Percentiles rank a stretch among this genome's conserved stretches.
Evolutionary conservation across 2,113 vertebrate genomes (phyloP).

Genomic region (Stigmatopora argus): DNA sequence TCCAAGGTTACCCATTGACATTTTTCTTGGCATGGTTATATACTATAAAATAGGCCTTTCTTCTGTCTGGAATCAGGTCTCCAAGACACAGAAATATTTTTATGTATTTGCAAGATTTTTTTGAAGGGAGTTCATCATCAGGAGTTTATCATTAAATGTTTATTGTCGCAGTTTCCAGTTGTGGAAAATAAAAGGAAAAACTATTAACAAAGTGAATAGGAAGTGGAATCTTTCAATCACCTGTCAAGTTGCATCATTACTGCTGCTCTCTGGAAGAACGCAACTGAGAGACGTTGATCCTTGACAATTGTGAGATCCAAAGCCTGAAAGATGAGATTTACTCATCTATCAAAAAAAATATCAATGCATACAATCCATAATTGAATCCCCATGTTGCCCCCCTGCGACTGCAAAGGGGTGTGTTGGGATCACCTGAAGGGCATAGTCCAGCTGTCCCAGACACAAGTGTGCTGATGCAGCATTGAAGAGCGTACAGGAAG

Average conservation of each 20-base stretch:
- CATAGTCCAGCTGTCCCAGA: constrained; percentile 68
- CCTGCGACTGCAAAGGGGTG: too few relatives aligned
- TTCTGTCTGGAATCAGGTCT: too few relatives aligned
- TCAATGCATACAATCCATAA: not conserved
- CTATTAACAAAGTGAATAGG: not conserved
- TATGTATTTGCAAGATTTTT: too few relatives aligned
- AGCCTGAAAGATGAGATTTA: constrained; percentile 61
- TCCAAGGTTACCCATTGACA: too few relatives aligned
- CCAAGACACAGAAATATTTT: too few relatives aligned
- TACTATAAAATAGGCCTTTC: too few relatives aligned
- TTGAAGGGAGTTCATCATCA: not conserved
- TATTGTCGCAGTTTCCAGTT: not conserved
- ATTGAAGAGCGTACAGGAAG: constrained; percentile 76
- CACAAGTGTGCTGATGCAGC: constrained; percentile 72
- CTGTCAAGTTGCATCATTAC: constrained; percentile 73
- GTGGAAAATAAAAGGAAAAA: not conserved
- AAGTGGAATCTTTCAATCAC: constrained; percentile 47
- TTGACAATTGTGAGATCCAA: constrained; percentile 72
- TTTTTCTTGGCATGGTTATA: too few relatives aligned
- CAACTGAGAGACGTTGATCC: constrained; percentile 80
- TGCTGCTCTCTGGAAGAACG: constrained; percentile 82
- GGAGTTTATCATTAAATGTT: not conserved
- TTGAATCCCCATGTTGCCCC: too few relatives aligned
- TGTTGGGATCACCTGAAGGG: constrained; percentile 49
- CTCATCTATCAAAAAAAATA: not conserved